phyloP scores from a whole-genome alignment of 2,888 invertebrate species.

The Dicycla oo region DNA sequence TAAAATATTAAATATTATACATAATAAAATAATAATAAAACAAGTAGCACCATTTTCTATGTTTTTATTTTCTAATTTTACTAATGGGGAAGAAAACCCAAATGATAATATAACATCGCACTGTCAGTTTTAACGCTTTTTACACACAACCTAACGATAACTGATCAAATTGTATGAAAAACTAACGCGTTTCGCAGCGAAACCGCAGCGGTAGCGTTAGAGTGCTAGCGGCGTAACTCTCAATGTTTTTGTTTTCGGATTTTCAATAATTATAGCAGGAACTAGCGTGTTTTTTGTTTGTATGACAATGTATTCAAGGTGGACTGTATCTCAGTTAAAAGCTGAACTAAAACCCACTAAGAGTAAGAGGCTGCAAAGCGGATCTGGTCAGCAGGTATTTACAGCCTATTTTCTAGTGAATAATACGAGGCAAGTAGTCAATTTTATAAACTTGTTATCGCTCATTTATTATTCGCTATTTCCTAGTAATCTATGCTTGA shows the following conservation, averaged over 20 bases:
- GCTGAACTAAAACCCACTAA: background rate
- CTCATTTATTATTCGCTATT: too few species aligned
- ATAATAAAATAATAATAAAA: constrained; percentile 69
- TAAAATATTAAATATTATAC: constrained; percentile 68
- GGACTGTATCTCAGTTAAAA: background rate
- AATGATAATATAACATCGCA: too few species aligned
- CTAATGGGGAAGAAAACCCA: background rate
- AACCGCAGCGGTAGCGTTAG: too few species aligned
- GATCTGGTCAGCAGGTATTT: background rate
- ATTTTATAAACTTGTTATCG: background rate
- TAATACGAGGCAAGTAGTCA: background rate
- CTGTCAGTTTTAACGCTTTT: too few species aligned
- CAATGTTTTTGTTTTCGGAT: background rate
- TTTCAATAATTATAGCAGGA: background rate
- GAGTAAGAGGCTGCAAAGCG: background rate
- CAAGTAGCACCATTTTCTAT: constrained; percentile 44
- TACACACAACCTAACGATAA: too few species aligned
- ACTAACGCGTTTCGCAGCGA: too few species aligned
- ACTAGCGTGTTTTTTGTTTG: too few species aligned
- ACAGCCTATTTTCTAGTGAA: background rate
- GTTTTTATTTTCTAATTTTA: constrained; percentile 21
- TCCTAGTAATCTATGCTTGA: background rate
- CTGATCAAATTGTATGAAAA: too few species aligned
- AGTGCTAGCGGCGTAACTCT: background rate
- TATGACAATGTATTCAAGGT: background rate